Evolutionary conservation across 2,888 invertebrate species (phyloP), one percentile per base, ranked within the genome.

Genomic region (Melinaea menophilus): DNA sequence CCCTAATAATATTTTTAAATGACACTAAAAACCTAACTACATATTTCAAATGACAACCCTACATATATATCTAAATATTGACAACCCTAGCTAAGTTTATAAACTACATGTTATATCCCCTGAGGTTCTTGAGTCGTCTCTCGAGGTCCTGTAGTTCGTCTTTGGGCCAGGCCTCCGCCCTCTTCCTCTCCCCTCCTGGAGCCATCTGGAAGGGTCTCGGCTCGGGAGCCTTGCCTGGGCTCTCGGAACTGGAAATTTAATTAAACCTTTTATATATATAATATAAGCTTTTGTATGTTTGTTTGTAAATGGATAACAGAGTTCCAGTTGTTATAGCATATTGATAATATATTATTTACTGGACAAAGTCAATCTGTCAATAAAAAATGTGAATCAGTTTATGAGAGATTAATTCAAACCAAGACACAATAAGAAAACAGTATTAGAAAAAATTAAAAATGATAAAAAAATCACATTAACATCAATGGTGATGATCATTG

Each of bases 141-240:
- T 89, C 82, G 11, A 88, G 66, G 58, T 85, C 84, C 0, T 82
- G 81, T 5, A 71, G 46, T 2, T 69, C 64, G 2, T 72, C 71
- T 2, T 75, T 58, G 3, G 69, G 69, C 76, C 77, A 75, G 4
- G 73, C 67, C 48, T 67, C 72, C 0, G 72, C 67, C 34, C 65
- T 64, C 58, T 76, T 76, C 2, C 88, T 68, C 57, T 88, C 89
- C 0, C 87, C 84, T 0, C 90, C 90, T 0, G 90, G 90, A 0
- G 89, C 89, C 87, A 88, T 86, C 66, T 85, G 84, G 74, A 89
- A 89, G 45, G 73, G 75, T 2, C 79, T 72, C 0, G 75, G 75
- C 0, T 77, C 64, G 0, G 75, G 75, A 0, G 77, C 64, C 57
- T 85, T 86, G 5, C 81, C 82, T 0, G 85, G 84, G 55, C 82